Evolutionary conservation across 2,888 invertebrate genomes (phyloP), one percentile per base, ranked within the genome.

Genomic region (Silvanus unidentatus): DNA sequence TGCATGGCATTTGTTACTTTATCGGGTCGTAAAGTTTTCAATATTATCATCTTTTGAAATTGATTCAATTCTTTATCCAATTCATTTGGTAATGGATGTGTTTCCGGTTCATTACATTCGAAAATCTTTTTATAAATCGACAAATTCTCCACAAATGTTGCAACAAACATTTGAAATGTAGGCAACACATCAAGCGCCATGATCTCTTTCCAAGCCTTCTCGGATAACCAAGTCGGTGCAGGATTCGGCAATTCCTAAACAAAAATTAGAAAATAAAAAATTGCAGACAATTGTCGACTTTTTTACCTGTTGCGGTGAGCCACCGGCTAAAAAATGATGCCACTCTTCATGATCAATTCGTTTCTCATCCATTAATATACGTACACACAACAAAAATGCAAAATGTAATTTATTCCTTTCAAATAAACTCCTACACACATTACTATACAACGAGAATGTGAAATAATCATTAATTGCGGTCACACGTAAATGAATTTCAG

Each of bases 381-480:
- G 74, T 0, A 79, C 80, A 52, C 84, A 82, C 16, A 88, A 65
- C 15, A 88, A 75, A 61, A 90, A 85, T 5, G 87, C 89, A 69
- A 91, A 94, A 51, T 91, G 77, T 10, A 94, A 73, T 72, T 94
- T 93, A 72, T 95, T 88, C 48, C 82, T 83, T 65, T 93, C 93
- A 63, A 95, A 94, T 42, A 95, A 77, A 53, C 92, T 91, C 39
- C 93, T 80, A 62, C 93, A 92, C 6, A 94, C 89, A 66, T 91
- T 94, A 55, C 79, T 78, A 68, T 89, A 94, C 1, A 95, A 75
- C 49, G 84, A 81, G 64, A 83, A 86, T 3, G 90, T 92, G 68
- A 94, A 87, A 60, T 86, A 81, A 14, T 86, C 82, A 40, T 86
- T 88, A 44, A 95, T 79, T 44, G 80, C 84, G n/a, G 77, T 74